Evolutionary conservation across 2,797 vertebrate species (phyloP).

Genomic region (Eidolon dupreanum): DNA sequence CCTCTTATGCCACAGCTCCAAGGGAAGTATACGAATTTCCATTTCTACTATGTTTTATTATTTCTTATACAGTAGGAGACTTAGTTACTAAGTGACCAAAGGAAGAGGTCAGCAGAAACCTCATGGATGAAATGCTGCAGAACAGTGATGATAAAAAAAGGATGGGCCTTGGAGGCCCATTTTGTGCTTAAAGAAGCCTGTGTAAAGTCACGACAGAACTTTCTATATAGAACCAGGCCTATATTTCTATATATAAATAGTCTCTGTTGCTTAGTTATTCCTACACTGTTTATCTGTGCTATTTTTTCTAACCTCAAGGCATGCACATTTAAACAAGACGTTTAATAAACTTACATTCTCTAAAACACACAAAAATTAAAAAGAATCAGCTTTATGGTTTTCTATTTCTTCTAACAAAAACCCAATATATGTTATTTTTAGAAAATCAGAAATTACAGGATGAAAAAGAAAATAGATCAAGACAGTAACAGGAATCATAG

Average conservation of each 20-base stretch:
- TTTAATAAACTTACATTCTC: neutral
- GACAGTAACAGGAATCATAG: neutral
- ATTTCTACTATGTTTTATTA: conserved; percentile 17
- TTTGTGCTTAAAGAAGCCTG: neutral
- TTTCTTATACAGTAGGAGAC: conserved; percentile 11
- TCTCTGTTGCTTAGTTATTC: neutral
- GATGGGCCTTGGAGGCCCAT: neutral
- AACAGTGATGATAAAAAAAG: neutral
- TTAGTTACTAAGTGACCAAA: conserved; percentile 48
- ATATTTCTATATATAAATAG: neutral
- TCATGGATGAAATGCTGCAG: neutral
- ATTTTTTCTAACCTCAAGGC: neutral
- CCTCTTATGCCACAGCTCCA: neutral
- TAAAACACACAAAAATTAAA: conserved; percentile 18
- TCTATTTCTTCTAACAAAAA: conserved; percentile 8
- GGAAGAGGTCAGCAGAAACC: conserved; percentile 35
- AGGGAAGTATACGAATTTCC: neutral
- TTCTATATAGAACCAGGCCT: neutral
- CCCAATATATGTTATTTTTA: neutral
- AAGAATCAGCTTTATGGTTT: neutral
- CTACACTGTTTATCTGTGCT: neutral
- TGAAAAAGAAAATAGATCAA: neutral
- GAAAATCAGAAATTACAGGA: conserved; percentile 35
- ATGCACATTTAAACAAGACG: conserved; percentile 10
- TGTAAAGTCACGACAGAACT: neutral